These are phyloP conservation scores for Rapana venosa DNA, from an alignment of 2,888 invertebrate species.

Conservation along the genomic window DNA sequence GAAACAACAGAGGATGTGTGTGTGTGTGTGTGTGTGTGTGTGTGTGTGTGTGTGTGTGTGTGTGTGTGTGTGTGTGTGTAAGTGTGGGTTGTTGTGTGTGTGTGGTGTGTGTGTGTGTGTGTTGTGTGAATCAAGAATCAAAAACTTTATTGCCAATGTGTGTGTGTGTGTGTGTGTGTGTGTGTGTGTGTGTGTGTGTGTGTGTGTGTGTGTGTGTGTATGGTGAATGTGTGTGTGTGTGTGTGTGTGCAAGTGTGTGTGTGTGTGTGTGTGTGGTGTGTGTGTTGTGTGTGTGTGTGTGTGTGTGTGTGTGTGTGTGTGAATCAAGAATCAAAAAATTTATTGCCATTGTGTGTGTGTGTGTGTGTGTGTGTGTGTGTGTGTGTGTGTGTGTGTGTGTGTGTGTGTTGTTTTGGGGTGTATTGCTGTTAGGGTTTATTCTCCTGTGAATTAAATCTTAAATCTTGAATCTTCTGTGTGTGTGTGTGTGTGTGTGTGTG, in stretches of 20 bases:
- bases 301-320: slow-evolving; percentile 23
- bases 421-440: too few species aligned
- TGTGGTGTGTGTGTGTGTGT: slow-evolving; percentile 20
- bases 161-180: slow-evolving; percentile 18
- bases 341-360: background rate
- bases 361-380: slow-evolving; percentile 23
- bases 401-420: too few species aligned
- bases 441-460: too few species aligned
- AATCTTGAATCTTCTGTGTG: too few species aligned
- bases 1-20: too few species aligned
- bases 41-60: too few species aligned
- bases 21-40: too few species aligned
- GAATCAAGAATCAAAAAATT: too few species aligned
- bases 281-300: slow-evolving; percentile 23
- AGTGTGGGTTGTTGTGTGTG: background rate
- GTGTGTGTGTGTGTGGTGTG: slow-evolving; percentile 25
- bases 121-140: background rate
- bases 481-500: slow-evolving; percentile 23
- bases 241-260: slow-evolving; percentile 8
- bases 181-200: slow-evolving; percentile 23
- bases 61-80: too few species aligned
- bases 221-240: background rate
- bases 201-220: background rate
- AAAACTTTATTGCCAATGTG: too few species aligned
- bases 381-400: slow-evolving; percentile 23